phyloP scores from a whole-genome alignment of 2,888 invertebrate genomes.

The Spatulosminthurus flaviceps region DNA sequence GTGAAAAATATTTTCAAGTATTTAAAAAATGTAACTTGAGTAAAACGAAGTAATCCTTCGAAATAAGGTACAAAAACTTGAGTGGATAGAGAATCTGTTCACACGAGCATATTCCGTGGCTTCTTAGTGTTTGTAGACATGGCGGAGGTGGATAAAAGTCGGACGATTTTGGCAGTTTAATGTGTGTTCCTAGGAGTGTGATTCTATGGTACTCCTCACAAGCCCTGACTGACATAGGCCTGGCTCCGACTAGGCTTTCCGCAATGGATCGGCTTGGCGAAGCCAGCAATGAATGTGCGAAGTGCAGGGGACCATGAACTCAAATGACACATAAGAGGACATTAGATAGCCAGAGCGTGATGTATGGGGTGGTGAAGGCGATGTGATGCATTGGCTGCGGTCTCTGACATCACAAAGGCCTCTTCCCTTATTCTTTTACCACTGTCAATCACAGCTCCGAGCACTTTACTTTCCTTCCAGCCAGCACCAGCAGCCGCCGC shows the following conservation, averaged over 20 bases:
- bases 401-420: background rate
- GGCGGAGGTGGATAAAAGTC: background rate
- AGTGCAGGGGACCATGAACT: constrained; percentile 52
- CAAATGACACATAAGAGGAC: constrained; percentile 49
- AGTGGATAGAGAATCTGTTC: background rate
- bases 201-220: background rate
- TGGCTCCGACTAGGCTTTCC: background rate
- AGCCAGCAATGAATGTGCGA: constrained; percentile 18
- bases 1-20: background rate
- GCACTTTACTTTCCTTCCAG: background rate
- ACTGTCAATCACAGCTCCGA: background rate
- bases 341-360: constrained; percentile 39
- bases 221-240: background rate
- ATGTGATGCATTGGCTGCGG: constrained; percentile 22
- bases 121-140: background rate
- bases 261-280: constrained; percentile 11
- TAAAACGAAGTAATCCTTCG: background rate
- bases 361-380: constrained; percentile 33
- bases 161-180: background rate
- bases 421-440: constrained; percentile 9
- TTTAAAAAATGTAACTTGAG: background rate
- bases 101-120: background rate
- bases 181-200: background rate
- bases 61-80: background rate
- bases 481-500: too few relatives aligned